phyloP scores from a whole-genome alignment of 37 sponge, comb jelly and placozoan genomes.

The Bolinopsis microptera region DNA sequence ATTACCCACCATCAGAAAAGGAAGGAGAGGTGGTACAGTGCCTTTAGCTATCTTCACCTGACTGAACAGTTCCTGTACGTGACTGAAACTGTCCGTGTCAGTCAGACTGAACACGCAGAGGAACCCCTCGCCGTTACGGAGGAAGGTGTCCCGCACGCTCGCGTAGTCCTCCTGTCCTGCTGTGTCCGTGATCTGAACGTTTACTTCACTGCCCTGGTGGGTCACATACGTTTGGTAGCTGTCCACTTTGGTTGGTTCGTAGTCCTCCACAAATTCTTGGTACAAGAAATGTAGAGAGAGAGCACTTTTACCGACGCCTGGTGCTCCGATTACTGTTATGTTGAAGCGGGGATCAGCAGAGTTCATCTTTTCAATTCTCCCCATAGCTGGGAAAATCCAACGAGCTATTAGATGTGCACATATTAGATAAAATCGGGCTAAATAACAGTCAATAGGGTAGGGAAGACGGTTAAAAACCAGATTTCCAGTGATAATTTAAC shows the following conservation, averaged over 20 bases:
- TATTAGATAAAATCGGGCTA: too few species aligned
- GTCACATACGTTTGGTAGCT: not conserved
- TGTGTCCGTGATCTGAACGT: conserved; percentile 11
- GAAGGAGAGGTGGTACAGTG: not conserved
- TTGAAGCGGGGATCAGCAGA: not conserved
- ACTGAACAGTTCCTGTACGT: not conserved
- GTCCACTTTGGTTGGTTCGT: not conserved
- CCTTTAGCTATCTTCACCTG: not conserved
- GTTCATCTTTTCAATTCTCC: not conserved
- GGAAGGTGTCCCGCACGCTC: not conserved
- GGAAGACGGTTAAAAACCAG: too few species aligned
- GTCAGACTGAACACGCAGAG: conserved; percentile 20
- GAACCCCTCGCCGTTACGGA: conserved; percentile 19
- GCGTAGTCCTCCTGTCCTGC: conserved; percentile 7
- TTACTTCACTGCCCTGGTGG: not conserved
- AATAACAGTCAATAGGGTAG: too few species aligned
- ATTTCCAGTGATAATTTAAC: too few species aligned
- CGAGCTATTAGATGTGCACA: too few species aligned
- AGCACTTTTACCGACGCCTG: not conserved
- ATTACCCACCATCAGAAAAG: conserved; percentile 15
- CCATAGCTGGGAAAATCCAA: too few species aligned
- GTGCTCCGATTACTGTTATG: conserved; percentile 15
- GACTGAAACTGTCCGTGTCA: conserved; percentile 27
- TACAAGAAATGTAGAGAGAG: not conserved
- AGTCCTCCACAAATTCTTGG: conserved; percentile 15